Conservation (phyloP, 2,113 vertebrate genomes). For the Sialia sialis region DNA sequence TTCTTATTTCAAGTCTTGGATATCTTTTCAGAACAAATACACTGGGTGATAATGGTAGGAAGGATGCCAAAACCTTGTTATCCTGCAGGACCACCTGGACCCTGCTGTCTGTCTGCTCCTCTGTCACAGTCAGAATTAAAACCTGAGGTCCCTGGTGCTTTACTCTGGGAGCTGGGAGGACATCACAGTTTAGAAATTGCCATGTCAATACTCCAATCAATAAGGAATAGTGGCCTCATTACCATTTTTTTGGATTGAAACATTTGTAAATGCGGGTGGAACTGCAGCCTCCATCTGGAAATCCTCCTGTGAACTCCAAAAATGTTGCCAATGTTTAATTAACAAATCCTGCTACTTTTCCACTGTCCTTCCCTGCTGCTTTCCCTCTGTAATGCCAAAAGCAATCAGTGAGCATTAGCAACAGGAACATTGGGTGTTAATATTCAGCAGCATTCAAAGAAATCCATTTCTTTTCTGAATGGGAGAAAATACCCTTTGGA, state of each 20-base stretch:
- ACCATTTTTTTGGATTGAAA: slow-evolving; percentile 1
- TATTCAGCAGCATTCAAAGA: slow-evolving; percentile 26
- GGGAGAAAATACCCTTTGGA: slow-evolving; percentile 28
- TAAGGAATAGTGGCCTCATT: slow-evolving; percentile 65
- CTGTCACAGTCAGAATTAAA: background rate
- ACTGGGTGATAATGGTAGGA: background rate
- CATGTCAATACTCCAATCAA: background rate
- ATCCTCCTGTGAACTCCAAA: background rate
- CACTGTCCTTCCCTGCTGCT: slow-evolving; percentile 18
- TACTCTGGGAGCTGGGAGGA: background rate
- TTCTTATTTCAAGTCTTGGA: slow-evolving; percentile 62
- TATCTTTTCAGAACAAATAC: slow-evolving; percentile 61
- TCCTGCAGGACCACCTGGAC: background rate
- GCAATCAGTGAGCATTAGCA: background rate
- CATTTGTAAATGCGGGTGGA: background rate
- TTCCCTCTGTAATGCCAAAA: slow-evolving; percentile 33
- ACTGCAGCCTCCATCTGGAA: background rate
- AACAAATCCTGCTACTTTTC: background rate
- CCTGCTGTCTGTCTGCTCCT: slow-evolving; percentile 7
- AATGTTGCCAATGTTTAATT: slow-evolving; percentile 15
- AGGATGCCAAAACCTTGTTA: background rate
- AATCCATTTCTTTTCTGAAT: slow-evolving; percentile 38
- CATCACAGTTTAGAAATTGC: slow-evolving; percentile 30
- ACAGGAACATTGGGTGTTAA: background rate
- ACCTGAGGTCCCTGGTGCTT: slow-evolving; percentile 30